These are phyloP conservation scores for Tenualosa ilisha DNA, from an alignment of 2,797 vertebrate genomes.

Conservation along the genomic window DNA sequence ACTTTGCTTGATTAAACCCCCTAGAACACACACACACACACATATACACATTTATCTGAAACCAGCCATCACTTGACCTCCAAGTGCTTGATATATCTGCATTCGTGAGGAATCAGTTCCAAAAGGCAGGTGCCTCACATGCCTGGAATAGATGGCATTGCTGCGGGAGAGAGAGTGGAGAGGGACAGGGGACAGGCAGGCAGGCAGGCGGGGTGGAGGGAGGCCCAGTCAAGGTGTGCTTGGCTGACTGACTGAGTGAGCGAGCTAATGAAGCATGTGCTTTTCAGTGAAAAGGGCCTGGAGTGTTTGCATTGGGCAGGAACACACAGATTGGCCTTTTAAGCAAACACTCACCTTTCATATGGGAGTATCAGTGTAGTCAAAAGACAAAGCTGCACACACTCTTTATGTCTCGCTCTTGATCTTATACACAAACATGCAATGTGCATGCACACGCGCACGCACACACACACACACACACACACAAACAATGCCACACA, in stretches of 20 bases:
- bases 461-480: neutral
- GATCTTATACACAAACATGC: neutral
- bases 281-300: neutral
- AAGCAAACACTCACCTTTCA: slow-evolving; percentile 10
- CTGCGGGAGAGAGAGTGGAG: neutral
- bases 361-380: slow-evolving; percentile 9
- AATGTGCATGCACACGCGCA: neutral
- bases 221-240: neutral
- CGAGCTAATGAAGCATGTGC: neutral
- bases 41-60: neutral
- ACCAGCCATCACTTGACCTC: neutral
- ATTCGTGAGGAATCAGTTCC: neutral
- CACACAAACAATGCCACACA: neutral
- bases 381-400: neutral
- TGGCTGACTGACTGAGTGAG: too few species aligned
- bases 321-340: neutral
- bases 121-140: neutral
- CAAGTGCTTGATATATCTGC: neutral
- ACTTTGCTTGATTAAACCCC: neutral
- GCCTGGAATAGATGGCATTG: slow-evolving; percentile 14
- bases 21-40: neutral
- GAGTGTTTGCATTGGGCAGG: slow-evolving; percentile 17
- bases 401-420: neutral
- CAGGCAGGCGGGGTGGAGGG: neutral
- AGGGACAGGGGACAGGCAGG: neutral